Percentiles rank a stretch among this genome's conserved stretches.
phyloP scores from a whole-genome alignment of 2,113 vertebrate genomes.

The Tinamus guttatus region DNA sequence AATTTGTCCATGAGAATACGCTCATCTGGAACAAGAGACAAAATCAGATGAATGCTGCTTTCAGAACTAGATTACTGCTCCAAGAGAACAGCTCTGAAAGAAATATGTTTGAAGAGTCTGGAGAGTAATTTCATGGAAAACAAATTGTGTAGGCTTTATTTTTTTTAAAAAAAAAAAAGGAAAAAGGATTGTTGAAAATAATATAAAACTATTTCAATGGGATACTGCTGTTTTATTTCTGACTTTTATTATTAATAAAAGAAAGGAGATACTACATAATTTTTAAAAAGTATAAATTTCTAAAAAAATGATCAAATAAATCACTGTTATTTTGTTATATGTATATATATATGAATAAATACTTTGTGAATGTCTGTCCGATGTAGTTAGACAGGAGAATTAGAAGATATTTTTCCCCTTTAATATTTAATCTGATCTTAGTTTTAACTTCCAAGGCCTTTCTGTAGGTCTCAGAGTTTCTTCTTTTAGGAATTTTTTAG shows the following conservation, averaged over 20 bases:
- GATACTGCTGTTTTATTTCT: not conserved
- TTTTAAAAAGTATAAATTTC: not conserved
- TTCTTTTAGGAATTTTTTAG: not conserved
- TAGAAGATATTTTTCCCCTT: accelerated
- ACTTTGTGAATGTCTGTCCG: not conserved
- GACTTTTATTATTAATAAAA: not conserved
- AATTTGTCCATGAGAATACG: slow-evolving; percentile 60
- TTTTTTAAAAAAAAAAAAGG: not conserved
- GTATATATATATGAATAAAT: not conserved
- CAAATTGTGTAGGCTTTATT: not conserved
- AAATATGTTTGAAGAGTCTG: slow-evolving; percentile 60
- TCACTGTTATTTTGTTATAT: not conserved
- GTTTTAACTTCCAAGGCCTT: not conserved
- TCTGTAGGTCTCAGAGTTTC: not conserved
- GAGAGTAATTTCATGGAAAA: slow-evolving; percentile 67
- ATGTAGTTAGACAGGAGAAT: accelerated
- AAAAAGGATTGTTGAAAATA: not conserved
- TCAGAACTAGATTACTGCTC: slow-evolving; percentile 70
- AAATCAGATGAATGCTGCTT: slow-evolving; percentile 71
- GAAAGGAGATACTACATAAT: not conserved
- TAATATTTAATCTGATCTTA: not conserved
- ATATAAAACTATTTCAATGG: not conserved
- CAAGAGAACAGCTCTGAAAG: slow-evolving; percentile 54
- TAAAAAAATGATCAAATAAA: not conserved
- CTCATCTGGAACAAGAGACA: slow-evolving; percentile 54